Percentiles rank a stretch among this genome's conserved stretches.
Evolutionary conservation across 1,140 invertebrate genomes (phyloP).

Genomic region (Antheraea mylitta): DNA sequence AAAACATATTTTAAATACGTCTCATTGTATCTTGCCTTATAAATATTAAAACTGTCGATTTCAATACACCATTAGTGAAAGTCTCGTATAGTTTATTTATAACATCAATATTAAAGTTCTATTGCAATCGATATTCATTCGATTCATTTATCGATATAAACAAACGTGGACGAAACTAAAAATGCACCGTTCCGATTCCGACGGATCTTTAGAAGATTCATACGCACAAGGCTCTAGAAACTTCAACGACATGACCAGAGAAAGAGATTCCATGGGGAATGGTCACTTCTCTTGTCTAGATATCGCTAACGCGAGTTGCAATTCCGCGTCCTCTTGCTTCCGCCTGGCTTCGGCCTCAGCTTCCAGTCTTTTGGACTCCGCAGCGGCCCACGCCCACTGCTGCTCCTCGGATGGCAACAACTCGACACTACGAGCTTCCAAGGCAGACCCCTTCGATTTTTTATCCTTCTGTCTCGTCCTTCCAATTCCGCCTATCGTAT

Average conservation of each 20-base stretch:
- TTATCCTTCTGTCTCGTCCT: constrained; percentile 56
- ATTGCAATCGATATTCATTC: not conserved
- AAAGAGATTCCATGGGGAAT: not conserved
- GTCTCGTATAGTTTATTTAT: too few relatives aligned
- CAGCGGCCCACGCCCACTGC: constrained; percentile 80
- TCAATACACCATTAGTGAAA: too few relatives aligned
- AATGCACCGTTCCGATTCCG: not conserved
- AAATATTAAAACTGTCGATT: not conserved
- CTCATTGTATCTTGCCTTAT: not conserved
- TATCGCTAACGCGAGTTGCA: constrained; percentile 78
- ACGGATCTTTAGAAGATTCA: too few relatives aligned
- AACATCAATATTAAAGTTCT: too few relatives aligned
- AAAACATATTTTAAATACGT: too few relatives aligned
- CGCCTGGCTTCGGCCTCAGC: constrained; percentile 67
- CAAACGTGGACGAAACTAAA: not conserved
- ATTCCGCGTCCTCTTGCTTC: constrained; percentile 76
- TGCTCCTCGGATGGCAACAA: constrained; percentile 72
- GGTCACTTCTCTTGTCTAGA: constrained; percentile 45
- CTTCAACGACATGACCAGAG: not conserved
- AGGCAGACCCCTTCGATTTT: constrained; percentile 38
- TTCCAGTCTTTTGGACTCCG: constrained; percentile 76
- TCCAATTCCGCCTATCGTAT: constrained; percentile 68
- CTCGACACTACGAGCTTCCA: constrained; percentile 31
- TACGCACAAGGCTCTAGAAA: not conserved
- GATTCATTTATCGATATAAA: not conserved